phyloP scores from a whole-genome alignment of 2,113 vertebrate genomes.

The Lasiurus cinereus region DNA sequence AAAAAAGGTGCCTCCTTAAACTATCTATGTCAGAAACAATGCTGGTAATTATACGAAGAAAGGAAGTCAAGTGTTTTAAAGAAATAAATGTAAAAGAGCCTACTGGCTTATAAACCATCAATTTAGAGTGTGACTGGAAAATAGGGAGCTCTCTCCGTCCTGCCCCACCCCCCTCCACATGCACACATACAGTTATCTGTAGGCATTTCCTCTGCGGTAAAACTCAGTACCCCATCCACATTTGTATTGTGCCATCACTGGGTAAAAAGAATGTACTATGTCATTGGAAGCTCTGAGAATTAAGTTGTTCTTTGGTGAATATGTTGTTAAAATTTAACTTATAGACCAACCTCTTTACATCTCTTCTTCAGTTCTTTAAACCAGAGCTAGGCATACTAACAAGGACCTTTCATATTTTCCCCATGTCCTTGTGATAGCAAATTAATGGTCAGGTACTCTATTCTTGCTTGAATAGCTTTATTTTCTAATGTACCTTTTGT shows the following conservation, averaged over 20 bases:
- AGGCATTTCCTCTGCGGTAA: conserved; percentile 84
- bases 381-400: conserved; percentile 48
- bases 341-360: conserved; percentile 62
- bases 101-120: conserved; percentile 37
- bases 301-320: conserved; percentile 71
- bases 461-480: conserved; percentile 78
- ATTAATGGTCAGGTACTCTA: conserved; percentile 77
- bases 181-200: conserved; percentile 72
- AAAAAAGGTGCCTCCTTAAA: conserved; percentile 67
- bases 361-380: conserved; percentile 73
- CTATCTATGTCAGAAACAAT: neutral
- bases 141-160: conserved; percentile 74
- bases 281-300: conserved; percentile 78
- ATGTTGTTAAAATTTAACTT: conserved; percentile 70
- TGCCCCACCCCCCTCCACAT: neutral
- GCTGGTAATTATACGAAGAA: neutral
- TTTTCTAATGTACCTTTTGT: conserved; percentile 73
- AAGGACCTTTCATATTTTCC: conserved; percentile 53
- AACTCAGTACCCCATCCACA: conserved; percentile 57
- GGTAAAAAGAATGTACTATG: conserved; percentile 66
- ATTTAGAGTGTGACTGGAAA: conserved; percentile 64
- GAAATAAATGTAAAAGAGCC: conserved; percentile 63
- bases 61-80: conserved; percentile 29
- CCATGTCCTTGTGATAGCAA: conserved; percentile 77
- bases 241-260: neutral